Conservation (phyloP, 1,140 invertebrate species). For the Tetramorium alpestre region DNA sequence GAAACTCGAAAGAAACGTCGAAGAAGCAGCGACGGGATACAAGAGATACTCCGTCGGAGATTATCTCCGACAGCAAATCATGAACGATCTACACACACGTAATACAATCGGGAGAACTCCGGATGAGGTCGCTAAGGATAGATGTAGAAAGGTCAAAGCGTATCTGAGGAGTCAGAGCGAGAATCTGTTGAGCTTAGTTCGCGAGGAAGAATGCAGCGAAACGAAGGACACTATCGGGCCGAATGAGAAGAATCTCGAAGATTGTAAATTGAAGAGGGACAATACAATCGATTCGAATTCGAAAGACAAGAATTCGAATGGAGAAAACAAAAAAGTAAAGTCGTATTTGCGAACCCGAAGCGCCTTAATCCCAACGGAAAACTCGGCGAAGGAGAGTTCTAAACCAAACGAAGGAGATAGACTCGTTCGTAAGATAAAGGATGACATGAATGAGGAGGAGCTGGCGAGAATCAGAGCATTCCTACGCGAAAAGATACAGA, state of each 20-base stretch:
- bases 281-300: not conserved
- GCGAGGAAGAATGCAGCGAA: constrained; percentile 27
- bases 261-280: not conserved
- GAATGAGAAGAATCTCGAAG: not conserved
- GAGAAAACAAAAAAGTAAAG: not conserved
- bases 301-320: constrained; percentile 15
- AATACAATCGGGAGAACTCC: constrained; percentile 59
- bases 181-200: constrained; percentile 20
- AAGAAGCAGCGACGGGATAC: not conserved
- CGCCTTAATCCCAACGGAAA: not conserved
- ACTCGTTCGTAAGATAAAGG: constrained; percentile 26
- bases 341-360: not conserved
- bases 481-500: constrained; percentile 73
- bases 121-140: constrained; percentile 68
- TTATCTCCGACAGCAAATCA: constrained; percentile 78
- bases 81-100: constrained; percentile 70
- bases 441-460: constrained; percentile 60
- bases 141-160: constrained; percentile 74
- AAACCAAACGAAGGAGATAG: not conserved
- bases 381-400: not conserved
- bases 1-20: not conserved
- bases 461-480: constrained; percentile 73
- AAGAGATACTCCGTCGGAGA: constrained; percentile 77
- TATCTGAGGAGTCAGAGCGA: constrained; percentile 73
- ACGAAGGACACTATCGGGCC: not conserved